Conservation (phyloP, 2,113 vertebrate species). For the Nesoenas mayeri region DNA sequence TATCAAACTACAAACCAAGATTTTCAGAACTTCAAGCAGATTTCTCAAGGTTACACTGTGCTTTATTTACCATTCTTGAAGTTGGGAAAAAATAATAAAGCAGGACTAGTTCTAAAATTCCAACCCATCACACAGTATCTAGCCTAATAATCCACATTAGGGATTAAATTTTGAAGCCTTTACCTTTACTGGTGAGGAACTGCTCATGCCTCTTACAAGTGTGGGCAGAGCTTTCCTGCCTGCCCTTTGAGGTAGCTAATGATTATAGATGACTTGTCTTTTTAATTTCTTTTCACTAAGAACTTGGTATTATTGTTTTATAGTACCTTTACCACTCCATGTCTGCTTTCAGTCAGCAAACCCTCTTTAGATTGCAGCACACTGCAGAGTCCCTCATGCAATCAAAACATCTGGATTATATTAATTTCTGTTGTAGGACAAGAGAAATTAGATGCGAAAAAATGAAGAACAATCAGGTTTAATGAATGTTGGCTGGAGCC, state of each 20-base stretch:
- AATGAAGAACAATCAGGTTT: slow-evolving; percentile 39
- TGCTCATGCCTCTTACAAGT: background rate
- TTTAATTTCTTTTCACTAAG: background rate
- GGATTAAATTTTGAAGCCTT: background rate
- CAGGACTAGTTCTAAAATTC: background rate
- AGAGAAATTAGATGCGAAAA: slow-evolving; percentile 41
- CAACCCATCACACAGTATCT: background rate
- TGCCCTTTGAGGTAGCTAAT: background rate
- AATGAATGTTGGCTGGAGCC: slow-evolving; percentile 45
- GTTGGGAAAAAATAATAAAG: background rate
- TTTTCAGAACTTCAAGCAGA: background rate
- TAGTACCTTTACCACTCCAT: background rate
- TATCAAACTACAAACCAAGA: background rate
- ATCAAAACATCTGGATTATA: slow-evolving; percentile 60
- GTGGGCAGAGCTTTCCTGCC: background rate
- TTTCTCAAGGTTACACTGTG: background rate
- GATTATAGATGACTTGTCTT: background rate
- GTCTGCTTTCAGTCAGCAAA: background rate
- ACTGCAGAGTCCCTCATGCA: background rate
- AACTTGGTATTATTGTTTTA: background rate
- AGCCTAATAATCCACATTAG: background rate
- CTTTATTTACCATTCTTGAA: background rate
- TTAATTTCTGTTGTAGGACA: slow-evolving; percentile 42
- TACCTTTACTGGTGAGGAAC: background rate
- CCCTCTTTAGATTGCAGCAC: background rate